phyloP scores from a whole-genome alignment of 2,888 invertebrate genomes.

The Junonia oenone region DNA sequence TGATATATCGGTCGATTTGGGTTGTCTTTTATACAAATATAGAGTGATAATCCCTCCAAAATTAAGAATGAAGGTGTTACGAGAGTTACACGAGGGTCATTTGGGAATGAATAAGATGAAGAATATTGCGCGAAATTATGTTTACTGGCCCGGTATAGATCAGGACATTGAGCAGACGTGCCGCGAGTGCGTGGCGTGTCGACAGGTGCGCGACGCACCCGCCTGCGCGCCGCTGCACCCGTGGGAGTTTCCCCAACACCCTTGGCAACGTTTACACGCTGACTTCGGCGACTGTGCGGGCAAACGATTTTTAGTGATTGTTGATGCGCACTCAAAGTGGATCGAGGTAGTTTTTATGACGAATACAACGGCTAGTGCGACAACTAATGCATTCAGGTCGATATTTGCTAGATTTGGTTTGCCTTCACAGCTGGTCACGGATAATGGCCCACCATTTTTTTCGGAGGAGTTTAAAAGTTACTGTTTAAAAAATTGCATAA shows the following conservation, averaged over 20 bases:
- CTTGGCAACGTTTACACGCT: conserved; percentile 6
- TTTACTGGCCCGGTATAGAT: conserved; percentile 23
- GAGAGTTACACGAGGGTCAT: conserved; percentile 21
- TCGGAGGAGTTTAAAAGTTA: not conserved
- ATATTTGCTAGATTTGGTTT: not conserved
- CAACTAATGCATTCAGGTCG: conserved; percentile 14
- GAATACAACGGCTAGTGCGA: conserved; percentile 8
- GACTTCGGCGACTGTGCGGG: not conserved
- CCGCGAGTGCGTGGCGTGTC: conserved; percentile 13
- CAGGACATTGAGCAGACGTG: not conserved
- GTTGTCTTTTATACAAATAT: conserved; percentile 17
- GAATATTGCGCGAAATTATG: conserved; percentile 25
- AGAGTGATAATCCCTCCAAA: conserved; percentile 15
- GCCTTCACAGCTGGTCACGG: not conserved
- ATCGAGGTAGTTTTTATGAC: conserved; percentile 26
- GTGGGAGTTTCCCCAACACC: conserved; percentile 7
- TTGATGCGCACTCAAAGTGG: conserved; percentile 33
- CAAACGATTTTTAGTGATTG: conserved; percentile 11
- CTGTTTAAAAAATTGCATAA: no score
- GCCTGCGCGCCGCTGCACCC: conserved; percentile 20
- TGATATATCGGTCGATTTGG: not conserved
- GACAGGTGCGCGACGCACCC: conserved; percentile 18
- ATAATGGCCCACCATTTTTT: not conserved
- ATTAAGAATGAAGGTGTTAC: not conserved
- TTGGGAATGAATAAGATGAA: conserved; percentile 30